Base-by-base conservation (phyloP, 2,888 invertebrate genomes). In the Orthonevra nobilis region DNA sequence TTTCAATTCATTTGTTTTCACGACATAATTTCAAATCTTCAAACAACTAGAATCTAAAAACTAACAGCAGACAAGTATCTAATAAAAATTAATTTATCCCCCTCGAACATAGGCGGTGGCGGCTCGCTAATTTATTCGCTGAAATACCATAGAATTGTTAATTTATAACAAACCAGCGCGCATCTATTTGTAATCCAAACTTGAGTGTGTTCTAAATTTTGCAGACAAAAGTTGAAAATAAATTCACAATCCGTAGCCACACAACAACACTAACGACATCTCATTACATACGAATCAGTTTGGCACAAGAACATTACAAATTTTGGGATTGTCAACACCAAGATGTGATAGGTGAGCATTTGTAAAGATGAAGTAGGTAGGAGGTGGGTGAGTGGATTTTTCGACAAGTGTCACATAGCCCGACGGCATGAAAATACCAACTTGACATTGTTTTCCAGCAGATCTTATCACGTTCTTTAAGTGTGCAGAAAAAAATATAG, bases 311-410 rank as follows among this genome's bases (percentile, higher is more conserved):
- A n/a, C n/a, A n/a, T n/a, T 84, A 87, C 87, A 88, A 88, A 88
- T 88, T 87, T 87, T 87, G 86, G 86, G 87, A 87, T 84, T 87
- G 88, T 87, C 87, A 87, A 88, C 88, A 87, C 87, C 84, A 85
- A 79, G 73, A 79, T 79, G 79, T 79, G 73, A 79, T 79, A 79
- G 79, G 73, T 79, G 79, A 54, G 60, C 66, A 56, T 61, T 73
- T 68, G 44, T 26, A 56, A 56, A 73, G 79, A 73, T 73, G 56
- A n/a, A 79, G 73, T 79, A 68, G 60, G 42, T 60, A 30, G 14
- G 6, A n/a, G 42, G 38, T 38, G 48, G 56, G 60, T 2, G 60
- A 10, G 30, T 40, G 70, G 30, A n/a, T n/a, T n/a, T n/a, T n/a
- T n/a, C 58, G 30, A 44, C 32, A 42, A 23, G 20, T 28, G 10